A percentile compares a stretch with the other conserved stretches of the same genome.
These are phyloP conservation scores for Melinaea marsaeus DNA, from an alignment of 2,888 invertebrate genomes.

Conservation along the genomic window DNA sequence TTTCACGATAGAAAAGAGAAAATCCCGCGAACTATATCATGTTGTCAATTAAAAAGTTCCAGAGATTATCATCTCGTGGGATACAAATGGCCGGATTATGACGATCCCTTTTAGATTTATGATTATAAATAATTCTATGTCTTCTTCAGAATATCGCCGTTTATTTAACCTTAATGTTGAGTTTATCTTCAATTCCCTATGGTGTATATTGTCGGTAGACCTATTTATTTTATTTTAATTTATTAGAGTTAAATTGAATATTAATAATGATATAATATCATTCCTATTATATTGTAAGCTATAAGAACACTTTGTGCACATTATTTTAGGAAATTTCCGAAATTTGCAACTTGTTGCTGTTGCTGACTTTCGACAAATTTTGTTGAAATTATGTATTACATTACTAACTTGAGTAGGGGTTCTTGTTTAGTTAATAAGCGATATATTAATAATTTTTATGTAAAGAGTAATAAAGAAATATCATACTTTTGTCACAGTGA, in stretches of 20 bases:
- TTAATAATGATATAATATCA: background rate
- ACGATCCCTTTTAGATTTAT: constrained; percentile 19
- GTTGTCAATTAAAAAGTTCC: constrained; percentile 59
- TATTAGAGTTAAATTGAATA: background rate
- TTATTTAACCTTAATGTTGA: background rate
- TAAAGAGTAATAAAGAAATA: too few species aligned
- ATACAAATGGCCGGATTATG: constrained; percentile 48
- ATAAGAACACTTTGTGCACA: too few species aligned
- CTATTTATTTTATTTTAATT: background rate
- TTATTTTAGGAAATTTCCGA: too few species aligned
- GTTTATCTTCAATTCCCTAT: background rate
- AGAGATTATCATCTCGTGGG: constrained; percentile 52
- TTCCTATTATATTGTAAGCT: too few species aligned
- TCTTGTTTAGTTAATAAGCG: too few species aligned
- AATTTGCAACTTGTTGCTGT: too few species aligned
- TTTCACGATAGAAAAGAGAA: constrained; percentile 14
- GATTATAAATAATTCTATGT: constrained; percentile 4
- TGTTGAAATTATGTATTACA: too few species aligned
- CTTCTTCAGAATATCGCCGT: background rate
- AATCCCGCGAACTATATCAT: constrained; percentile 48
- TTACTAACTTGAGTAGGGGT: too few species aligned
- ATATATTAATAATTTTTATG: too few species aligned
- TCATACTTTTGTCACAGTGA: too few species aligned
- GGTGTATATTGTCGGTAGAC: background rate
- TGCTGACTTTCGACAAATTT: too few species aligned